These are phyloP conservation scores for Acronicta aceris DNA, from an alignment of 2,888 invertebrate species.

Conservation along the genomic window DNA sequence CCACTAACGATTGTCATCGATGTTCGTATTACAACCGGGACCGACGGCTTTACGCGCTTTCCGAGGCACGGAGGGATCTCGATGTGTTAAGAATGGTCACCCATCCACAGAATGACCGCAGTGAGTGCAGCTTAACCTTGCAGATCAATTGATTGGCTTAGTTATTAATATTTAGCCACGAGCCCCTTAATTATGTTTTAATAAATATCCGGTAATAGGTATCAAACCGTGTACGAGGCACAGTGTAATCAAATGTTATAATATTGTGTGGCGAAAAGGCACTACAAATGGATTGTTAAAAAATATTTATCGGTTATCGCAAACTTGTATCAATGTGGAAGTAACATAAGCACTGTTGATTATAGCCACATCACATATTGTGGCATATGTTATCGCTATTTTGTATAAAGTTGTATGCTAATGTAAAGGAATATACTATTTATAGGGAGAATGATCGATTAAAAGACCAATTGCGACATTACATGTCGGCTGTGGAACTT, in stretches of 20 bases:
- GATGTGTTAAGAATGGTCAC: no score
- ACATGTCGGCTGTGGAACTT: conserved; percentile 96
- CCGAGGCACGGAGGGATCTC: no score
- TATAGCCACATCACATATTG: background rate
- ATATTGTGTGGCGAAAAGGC: background rate
- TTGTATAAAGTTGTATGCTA: background rate
- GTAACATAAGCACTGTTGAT: background rate
- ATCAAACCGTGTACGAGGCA: background rate
- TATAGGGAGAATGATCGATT: conserved; percentile 94
- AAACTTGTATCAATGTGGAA: background rate
- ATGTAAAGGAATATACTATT: conserved; percentile 33
- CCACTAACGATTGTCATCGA: no score
- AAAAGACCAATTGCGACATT: conserved; percentile 95
- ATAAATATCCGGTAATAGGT: no score
- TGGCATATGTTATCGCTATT: background rate
- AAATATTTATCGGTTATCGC: background rate
- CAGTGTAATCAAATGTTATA: background rate
- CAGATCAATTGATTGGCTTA: no score
- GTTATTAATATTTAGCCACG: no score
- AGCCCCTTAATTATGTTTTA: no score
- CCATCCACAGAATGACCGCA: no score
- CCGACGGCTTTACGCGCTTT: no score
- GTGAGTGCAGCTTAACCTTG: no score
- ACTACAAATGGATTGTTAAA: background rate
- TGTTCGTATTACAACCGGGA: no score